Percentiles rank a stretch among this genome's conserved stretches.
Evolutionary conservation across 64 coral and sea anemone genomes (phyloP).

Genomic region (Astreopora myriophthalma): DNA sequence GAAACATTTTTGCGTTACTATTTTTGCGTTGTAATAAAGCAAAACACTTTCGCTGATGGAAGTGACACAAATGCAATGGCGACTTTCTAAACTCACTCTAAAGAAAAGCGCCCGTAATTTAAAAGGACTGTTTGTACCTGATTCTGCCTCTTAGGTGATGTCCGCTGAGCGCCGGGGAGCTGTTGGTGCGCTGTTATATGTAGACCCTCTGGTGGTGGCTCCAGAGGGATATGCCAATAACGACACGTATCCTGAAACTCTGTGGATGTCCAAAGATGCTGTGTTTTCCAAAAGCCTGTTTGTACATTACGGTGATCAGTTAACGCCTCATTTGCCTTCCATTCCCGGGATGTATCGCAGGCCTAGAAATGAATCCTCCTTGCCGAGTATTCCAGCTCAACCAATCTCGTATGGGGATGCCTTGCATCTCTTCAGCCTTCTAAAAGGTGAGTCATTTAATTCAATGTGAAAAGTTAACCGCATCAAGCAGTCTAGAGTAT

Average conservation of each 20-base stretch:
- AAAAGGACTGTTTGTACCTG: neutral
- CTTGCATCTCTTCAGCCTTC: neutral
- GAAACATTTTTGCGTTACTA: no score
- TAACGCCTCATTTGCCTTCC: slow-evolving; percentile 58
- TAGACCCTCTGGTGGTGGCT: neutral
- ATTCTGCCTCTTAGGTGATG: neutral
- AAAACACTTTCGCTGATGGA: no score
- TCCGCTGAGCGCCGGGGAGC: slow-evolving; percentile 24
- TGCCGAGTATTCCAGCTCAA: slow-evolving; percentile 65
- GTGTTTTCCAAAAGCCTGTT: slow-evolving; percentile 10
- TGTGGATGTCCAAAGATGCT: slow-evolving; percentile 39
- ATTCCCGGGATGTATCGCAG: slow-evolving; percentile 67
- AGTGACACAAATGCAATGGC: no score
- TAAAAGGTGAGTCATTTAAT: slow-evolving; percentile 21
- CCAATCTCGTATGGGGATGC: slow-evolving; percentile 71
- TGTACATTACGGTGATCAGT: slow-evolving; percentile 9
- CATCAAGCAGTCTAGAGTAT: no score
- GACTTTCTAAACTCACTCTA: no score
- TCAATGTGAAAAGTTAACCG: no score
- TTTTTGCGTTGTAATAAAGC: no score
- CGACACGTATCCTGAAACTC: slow-evolving; percentile 45
- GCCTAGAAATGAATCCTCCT: slow-evolving; percentile 38
- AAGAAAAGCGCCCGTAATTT: no score
- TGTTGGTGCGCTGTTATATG: slow-evolving; percentile 41
- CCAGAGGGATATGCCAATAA: neutral